A percentile compares a stretch with the other conserved stretches of the same genome.
Conservation (phyloP, 2,797 vertebrate genomes). For the Ciconia nigra region DNA sequence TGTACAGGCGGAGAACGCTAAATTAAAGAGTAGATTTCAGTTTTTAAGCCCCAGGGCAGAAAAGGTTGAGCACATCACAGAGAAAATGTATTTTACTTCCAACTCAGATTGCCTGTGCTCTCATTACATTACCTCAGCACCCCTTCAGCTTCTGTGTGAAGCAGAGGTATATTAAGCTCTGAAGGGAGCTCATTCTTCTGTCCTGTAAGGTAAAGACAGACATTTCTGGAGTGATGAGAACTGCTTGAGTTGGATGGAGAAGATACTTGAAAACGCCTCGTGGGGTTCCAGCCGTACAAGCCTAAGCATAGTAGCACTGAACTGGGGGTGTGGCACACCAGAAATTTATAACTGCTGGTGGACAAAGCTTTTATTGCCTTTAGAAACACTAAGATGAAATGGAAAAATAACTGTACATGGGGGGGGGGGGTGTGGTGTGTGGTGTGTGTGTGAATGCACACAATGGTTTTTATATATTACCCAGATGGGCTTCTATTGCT, state of each 20-base stretch:
- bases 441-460: not conserved
- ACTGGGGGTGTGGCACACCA: not conserved
- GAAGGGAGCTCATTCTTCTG: constrained; percentile 54
- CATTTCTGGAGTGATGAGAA: constrained; percentile 17
- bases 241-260: constrained; percentile 38
- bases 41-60: constrained; percentile 60
- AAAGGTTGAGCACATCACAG: constrained; percentile 59
- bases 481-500: not conserved
- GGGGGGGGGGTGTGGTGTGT: no score
- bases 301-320: not conserved
- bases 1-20: constrained; percentile 5
- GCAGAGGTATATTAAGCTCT: constrained; percentile 38
- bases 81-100: constrained; percentile 65
- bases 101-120: constrained; percentile 23
- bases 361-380: constrained; percentile 13
- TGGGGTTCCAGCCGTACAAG: constrained; percentile 5
- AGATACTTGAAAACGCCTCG: constrained; percentile 12
- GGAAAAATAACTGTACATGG: not conserved
- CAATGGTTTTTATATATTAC: not conserved
- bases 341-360: constrained; percentile 5
- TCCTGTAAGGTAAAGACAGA: constrained; percentile 15
- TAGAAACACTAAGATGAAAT: constrained; percentile 10
- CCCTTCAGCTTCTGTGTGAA: not conserved
- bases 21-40: constrained; percentile 62
- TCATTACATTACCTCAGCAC: constrained; percentile 41